Percentiles rank a stretch among this genome's conserved stretches.
These are phyloP conservation scores for Bombus ignitus DNA, from an alignment of 1,140 invertebrate species.

Conservation along the genomic window DNA sequence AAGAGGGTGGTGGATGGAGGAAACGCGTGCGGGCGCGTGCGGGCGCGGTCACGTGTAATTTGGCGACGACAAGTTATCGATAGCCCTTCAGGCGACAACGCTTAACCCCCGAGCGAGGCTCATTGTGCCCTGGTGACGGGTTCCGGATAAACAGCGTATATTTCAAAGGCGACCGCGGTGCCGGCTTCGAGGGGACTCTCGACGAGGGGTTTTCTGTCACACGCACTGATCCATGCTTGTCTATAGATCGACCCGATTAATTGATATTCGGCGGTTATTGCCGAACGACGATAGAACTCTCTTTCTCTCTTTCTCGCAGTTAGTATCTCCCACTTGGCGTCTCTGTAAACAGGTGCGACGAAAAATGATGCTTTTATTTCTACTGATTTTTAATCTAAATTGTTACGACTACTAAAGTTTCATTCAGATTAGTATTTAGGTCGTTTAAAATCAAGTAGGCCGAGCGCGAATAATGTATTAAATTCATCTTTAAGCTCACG, in stretches of 20 bases:
- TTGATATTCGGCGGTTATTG: conserved; percentile 73
- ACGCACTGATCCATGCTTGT: conserved; percentile 75
- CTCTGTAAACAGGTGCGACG: conserved; percentile 7
- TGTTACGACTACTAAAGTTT: neutral
- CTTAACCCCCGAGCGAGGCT: conserved; percentile 76
- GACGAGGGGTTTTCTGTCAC: conserved; percentile 80
- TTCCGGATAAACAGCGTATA: conserved; percentile 79
- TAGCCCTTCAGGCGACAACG: conserved; percentile 77
- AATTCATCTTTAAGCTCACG: no score
- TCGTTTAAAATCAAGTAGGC: neutral
- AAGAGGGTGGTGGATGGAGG: conserved; percentile 1
- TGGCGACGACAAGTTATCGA: conserved; percentile 80
- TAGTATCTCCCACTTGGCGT: neutral
- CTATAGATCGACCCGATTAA: conserved; percentile 71
- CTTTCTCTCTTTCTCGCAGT: no score
- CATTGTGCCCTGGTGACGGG: conserved; percentile 78
- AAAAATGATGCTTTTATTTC: conserved; percentile 37
- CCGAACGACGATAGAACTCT: conserved; percentile 41
- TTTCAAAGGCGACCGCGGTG: conserved; percentile 77
- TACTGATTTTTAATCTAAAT: neutral
- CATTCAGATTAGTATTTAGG: neutral
- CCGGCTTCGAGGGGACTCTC: conserved; percentile 73
- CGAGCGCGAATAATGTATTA: no score
- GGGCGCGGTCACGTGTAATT: conserved; percentile 71
- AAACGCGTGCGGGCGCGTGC: conserved; percentile 38